Evolutionary conservation across 2,888 invertebrate species (phyloP), one percentile per base, ranked within the genome.

Genomic region (Epinotia brunnichana): DNA sequence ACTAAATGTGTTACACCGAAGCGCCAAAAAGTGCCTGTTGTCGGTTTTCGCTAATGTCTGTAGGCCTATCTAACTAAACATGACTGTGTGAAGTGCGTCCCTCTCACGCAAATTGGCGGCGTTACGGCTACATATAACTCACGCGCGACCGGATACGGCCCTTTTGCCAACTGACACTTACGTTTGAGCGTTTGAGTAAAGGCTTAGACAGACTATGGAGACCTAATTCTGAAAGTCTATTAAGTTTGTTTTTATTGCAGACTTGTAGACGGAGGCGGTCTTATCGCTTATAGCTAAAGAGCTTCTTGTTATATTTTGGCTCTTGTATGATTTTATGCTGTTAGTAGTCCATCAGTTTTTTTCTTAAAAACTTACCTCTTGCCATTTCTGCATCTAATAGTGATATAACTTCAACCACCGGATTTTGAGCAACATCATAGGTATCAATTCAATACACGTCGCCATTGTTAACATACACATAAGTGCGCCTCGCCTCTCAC

Each of bases 91-190:
- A 88, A 89, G 87, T 88, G 87, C 85, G 83, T 85, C 87, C 89
- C 82, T 88, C 87, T 86, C 86, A 91, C 91, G 90, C 85, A 92
- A 91, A 92, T 90, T 88, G 86, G 83, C 81, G 77, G 78, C 86
- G 82, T 87, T 88, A 87, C 84, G 82, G 82, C 81, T 77, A 77
- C 80, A 82, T 84, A 86, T 84, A 86, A 81, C 79, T 81, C 78
- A 82, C 81, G 84, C 86, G 84, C 81, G 83, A 78, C 76, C 77
- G 77, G 56, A 67, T 54, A 39, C 57, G 74, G 74, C 74, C 84
- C 88, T 90, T 89, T 87, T 87, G 85, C 81, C 83, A 87, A 87
- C 85, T 90, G 90, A 88, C 87, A 90, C 86, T 87, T 87, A 87
- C 89, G 88, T 90, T 87, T 85, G 87, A 44, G 54, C 56, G 24